Evolutionary conservation across 1,140 invertebrate species (phyloP), one percentile per base, ranked within the genome.

Genomic region (Anoplolepis gracilipes): DNA sequence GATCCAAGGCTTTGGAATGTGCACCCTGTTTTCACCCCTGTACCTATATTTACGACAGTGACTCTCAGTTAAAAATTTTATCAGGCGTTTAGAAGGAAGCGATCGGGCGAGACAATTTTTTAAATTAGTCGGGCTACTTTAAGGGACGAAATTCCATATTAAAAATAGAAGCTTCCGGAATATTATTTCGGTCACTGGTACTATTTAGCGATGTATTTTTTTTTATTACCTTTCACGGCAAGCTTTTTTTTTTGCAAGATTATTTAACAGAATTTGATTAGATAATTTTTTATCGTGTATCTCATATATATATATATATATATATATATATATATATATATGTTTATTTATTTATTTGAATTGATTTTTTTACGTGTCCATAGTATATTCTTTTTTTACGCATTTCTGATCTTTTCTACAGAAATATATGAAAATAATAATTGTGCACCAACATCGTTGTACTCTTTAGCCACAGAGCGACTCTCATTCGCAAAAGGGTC

Each of bases 21-120:
- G 88, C 88, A 89, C 88, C 88, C 88, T 88, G 87, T 88, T 89
- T 89, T 89, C 88, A 89, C 88, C 88, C 88, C 53, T 89, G 77
- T 73, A 89, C 70, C 84, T 89, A 89, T 89, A 89, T 88, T 89
- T 89, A 89, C 88, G 87, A 65, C 88, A 89, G 88, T 89, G 88
- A 89, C 77, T 89, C 88, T 89, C 88, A 89, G 88, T 88, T 88
- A 55, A 85, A 88, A 89, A 85, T 89, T 85, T 85, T 86, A 73
- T 82, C 78, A 82, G 39, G 65, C 28, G 28, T 33, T 61, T 11
- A 67, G 72, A 81, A 82, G 22, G 67, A 61, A 22, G 39, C n/a
- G 36, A 28, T 73, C 39, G 36, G 25, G 28, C 65, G 53, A 82
- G 67, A 33, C 49, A 79, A 69, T 79, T 79, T 82, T 82, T 61